Conservation (phyloP, 2,888 invertebrate genomes). For the Sesia apiformis region DNA sequence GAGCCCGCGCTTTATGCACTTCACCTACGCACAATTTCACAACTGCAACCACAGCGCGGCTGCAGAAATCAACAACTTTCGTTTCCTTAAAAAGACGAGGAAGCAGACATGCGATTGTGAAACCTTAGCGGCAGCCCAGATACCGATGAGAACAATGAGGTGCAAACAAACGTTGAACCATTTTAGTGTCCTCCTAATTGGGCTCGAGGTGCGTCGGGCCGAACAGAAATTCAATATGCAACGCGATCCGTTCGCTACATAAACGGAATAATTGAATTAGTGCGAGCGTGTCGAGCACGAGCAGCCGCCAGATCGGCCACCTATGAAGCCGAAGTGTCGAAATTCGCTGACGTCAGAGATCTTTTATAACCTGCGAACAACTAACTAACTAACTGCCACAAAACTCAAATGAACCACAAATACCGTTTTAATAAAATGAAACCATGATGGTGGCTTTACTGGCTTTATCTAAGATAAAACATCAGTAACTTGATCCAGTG, state of each 20-base stretch:
- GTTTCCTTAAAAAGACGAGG: constrained; percentile 67
- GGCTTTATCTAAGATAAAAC: too few species aligned
- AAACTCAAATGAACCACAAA: background rate
- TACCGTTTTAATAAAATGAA: too few species aligned
- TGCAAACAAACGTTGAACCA: constrained; percentile 56
- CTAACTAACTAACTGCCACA: too few species aligned
- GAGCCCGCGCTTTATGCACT: constrained; percentile 57
- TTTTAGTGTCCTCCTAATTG: constrained; percentile 68
- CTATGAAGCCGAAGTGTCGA: constrained; percentile 19
- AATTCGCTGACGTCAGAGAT: background rate
- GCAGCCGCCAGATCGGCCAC: constrained; percentile 30
- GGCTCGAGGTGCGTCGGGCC: constrained; percentile 44
- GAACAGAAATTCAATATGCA: constrained; percentile 63
- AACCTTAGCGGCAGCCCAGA: constrained; percentile 55
- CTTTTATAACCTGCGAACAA: background rate
- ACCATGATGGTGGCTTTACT: too few species aligned
- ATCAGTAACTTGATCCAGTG: too few species aligned
- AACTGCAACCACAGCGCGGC: constrained; percentile 37
- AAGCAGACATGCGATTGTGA: constrained; percentile 48
- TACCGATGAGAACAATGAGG: constrained; percentile 61
- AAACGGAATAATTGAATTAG: constrained; percentile 69
- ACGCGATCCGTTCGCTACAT: constrained; percentile 57
- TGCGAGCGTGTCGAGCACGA: constrained; percentile 47
- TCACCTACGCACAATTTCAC: constrained; percentile 65
- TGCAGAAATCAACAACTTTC: constrained; percentile 64